Percentiles rank a stretch among this genome's conserved stretches.
These are phyloP conservation scores for Petrolisthes cinctipes DNA, from an alignment of 2,888 invertebrate species.

Conservation along the genomic window DNA sequence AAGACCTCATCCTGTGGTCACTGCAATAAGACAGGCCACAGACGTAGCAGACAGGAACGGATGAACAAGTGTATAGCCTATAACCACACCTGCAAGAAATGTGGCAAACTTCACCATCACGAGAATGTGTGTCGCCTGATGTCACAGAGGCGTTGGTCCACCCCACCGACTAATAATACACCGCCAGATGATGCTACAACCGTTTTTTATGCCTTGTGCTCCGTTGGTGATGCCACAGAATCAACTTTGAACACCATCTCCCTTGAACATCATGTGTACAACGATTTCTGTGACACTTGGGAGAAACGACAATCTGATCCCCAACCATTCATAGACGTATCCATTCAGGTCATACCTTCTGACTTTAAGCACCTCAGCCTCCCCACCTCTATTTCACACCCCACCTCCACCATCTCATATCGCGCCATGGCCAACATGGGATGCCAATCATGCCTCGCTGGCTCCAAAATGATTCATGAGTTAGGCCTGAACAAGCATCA, in stretches of 20 bases:
- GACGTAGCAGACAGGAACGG: neutral
- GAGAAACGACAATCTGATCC: too few relatives aligned
- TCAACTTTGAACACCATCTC: too few relatives aligned
- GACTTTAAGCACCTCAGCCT: neutral
- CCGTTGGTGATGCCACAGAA: too few relatives aligned
- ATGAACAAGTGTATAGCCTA: neutral
- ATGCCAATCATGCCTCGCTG: slow-evolving; percentile 10
- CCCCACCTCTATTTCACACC: neutral
- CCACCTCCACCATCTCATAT: slow-evolving; percentile 1
- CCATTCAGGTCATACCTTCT: neutral
- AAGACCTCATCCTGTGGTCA: neutral
- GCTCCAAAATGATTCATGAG: too few relatives aligned
- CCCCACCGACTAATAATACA: neutral
- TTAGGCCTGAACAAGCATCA: too few relatives aligned
- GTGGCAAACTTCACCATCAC: neutral
- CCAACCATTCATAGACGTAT: neutral
- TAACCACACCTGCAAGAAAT: neutral
- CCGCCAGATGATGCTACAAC: slow-evolving; percentile 1
- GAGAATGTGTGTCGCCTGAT: neutral
- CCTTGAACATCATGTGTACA: too few relatives aligned
- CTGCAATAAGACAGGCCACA: neutral
- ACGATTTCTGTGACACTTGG: too few relatives aligned
- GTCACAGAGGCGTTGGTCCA: neutral
- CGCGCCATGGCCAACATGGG: slow-evolving; percentile 36
- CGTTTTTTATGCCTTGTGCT: too few relatives aligned